phyloP scores from a whole-genome alignment of 2,888 invertebrate genomes.

The Quadroppia sp. region DNA sequence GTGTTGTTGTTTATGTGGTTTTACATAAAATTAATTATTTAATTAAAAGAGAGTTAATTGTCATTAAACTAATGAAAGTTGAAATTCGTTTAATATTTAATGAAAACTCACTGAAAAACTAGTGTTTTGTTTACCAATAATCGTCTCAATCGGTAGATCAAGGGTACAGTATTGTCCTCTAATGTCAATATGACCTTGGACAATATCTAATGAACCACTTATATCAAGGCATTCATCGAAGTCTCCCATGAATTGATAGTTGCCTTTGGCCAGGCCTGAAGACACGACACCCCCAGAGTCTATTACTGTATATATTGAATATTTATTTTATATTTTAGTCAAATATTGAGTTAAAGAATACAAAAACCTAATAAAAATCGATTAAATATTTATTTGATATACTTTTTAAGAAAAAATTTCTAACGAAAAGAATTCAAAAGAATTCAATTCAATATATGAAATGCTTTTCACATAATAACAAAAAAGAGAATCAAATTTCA shows the following conservation, averaged over 20 bases:
- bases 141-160: neutral
- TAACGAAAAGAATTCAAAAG: too few species aligned
- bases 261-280: conserved; percentile 33
- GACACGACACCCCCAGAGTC: conserved; percentile 32
- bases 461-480: too few species aligned
- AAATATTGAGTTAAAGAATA: neutral
- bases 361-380: too few species aligned
- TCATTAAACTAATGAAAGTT: too few species aligned
- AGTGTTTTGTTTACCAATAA: neutral
- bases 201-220: neutral
- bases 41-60: too few species aligned
- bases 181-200: neutral
- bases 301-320: conserved; percentile 9
- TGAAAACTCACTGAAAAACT: neutral
- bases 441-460: too few species aligned
- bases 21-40: too few species aligned
- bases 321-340: neutral
- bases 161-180: conserved; percentile 12
- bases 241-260: conserved; percentile 38
- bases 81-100: too few species aligned
- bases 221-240: conserved; percentile 39
- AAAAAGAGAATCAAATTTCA: too few species aligned
- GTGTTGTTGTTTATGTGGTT: too few species aligned
- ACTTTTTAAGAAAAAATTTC: too few species aligned
- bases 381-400: too few species aligned